Evolutionary conservation across 2,888 invertebrate species (phyloP).

Genomic region (Morinoia aosen): DNA sequence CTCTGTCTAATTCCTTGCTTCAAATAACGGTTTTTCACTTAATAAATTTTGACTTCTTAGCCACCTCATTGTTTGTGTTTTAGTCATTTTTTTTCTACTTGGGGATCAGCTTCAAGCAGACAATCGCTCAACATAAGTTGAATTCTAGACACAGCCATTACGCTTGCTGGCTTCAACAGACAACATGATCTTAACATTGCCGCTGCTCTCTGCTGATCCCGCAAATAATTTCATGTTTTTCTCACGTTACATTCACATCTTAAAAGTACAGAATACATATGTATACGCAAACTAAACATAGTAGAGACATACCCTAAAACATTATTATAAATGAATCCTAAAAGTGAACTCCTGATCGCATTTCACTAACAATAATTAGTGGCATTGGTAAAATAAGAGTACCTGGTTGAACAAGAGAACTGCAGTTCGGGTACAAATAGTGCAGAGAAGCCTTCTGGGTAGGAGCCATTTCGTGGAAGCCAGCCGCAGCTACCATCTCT

Average conservation of each 20-base stretch:
- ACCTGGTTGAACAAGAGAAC: background rate
- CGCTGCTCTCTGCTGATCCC: background rate
- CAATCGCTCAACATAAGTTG: background rate
- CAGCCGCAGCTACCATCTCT: background rate
- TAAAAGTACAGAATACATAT: background rate
- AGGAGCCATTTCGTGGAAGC: background rate
- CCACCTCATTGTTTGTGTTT: background rate
- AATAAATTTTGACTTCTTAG: background rate
- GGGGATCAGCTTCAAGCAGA: background rate
- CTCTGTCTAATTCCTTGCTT: conserved; percentile 12
- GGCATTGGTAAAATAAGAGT: background rate
- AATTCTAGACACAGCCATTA: background rate
- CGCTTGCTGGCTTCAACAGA: background rate
- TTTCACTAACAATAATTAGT: background rate
- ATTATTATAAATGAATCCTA: background rate
- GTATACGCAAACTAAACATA: background rate
- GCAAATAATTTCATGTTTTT: background rate
- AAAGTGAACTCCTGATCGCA: conserved; percentile 3
- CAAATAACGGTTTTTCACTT: background rate
- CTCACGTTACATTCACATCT: background rate
- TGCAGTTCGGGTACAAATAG: background rate
- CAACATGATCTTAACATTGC: background rate
- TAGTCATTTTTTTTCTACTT: background rate
- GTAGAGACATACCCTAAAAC: background rate
- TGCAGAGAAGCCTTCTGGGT: background rate